Percentiles rank a stretch among this genome's conserved stretches.
Conservation (phyloP, 2,888 invertebrate genomes). For the Aelia acuminata region DNA sequence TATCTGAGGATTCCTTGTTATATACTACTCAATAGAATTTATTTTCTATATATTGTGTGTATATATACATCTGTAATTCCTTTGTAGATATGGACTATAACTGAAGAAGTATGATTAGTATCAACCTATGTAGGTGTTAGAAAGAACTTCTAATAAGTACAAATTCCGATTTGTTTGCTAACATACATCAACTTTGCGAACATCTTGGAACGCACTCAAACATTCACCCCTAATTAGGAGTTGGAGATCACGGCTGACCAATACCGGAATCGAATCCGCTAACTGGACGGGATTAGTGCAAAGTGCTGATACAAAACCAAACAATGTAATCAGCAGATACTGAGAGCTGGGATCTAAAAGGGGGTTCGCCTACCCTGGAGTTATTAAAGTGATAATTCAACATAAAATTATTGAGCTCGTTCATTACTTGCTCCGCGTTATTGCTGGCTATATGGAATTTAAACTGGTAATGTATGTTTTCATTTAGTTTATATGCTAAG, state of each 20-base stretch:
- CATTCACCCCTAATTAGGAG: background rate
- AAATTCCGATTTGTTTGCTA: background rate
- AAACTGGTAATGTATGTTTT: constrained; percentile 5
- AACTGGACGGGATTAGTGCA: background rate
- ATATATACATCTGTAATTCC: too few species aligned
- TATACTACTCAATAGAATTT: too few species aligned
- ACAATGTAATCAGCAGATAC: background rate
- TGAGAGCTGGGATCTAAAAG: background rate
- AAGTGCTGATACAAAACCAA: constrained; percentile 30
- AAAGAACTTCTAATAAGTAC: background rate
- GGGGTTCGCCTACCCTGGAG: background rate
- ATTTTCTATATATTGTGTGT: background rate
- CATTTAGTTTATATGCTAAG: constrained; percentile 10
- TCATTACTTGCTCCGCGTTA: background rate
- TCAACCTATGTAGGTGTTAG: background rate
- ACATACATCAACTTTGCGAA: background rate
- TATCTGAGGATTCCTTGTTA: too few species aligned
- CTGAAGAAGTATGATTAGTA: background rate
- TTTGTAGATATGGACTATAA: background rate
- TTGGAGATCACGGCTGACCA: background rate
- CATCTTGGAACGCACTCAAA: background rate
- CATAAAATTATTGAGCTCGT: constrained; percentile 24
- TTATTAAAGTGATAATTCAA: constrained; percentile 42
- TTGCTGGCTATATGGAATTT: background rate
- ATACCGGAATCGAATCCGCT: background rate